Percentiles rank a stretch among this genome's conserved stretches.
Conservation (phyloP, 2,888 invertebrate genomes). For the Blastobasis lacticolella region DNA sequence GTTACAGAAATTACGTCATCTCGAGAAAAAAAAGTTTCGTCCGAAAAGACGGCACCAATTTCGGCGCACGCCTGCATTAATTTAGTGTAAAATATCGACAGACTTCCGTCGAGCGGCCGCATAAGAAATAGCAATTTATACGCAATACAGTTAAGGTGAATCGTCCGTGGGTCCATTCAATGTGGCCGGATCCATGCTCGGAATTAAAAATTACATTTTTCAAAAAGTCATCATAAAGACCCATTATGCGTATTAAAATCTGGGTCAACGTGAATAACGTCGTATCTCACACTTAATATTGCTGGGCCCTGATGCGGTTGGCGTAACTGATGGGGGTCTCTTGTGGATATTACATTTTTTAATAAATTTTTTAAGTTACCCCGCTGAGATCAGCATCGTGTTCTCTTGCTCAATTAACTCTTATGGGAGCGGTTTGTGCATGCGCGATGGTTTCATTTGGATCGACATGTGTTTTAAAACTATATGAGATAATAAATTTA, state of each 20-base stretch:
- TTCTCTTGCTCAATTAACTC: slow-evolving; percentile 69
- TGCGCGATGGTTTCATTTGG: slow-evolving; percentile 58
- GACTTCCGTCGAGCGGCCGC: slow-evolving; percentile 46
- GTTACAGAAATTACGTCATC: not conserved
- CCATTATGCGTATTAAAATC: slow-evolving; percentile 55
- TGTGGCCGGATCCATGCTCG: slow-evolving; percentile 36
- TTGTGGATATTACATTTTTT: slow-evolving; percentile 42
- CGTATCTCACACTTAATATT: slow-evolving; percentile 70
- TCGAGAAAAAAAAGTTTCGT: slow-evolving; percentile 41
- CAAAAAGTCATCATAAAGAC: slow-evolving; percentile 72
- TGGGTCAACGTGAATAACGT: slow-evolving; percentile 63
- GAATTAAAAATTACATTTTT: slow-evolving; percentile 71
- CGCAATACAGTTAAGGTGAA: slow-evolving; percentile 62
- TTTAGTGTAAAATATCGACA: slow-evolving; percentile 64
- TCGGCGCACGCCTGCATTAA: slow-evolving; percentile 51
- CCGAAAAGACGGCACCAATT: slow-evolving; percentile 42
- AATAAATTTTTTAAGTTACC: slow-evolving; percentile 66
- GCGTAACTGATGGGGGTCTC: slow-evolving; percentile 65
- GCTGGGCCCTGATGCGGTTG: slow-evolving; percentile 54
- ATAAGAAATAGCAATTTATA: slow-evolving; percentile 69
- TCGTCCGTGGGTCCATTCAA: slow-evolving; percentile 50
- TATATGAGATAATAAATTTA: no score
- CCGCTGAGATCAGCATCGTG: slow-evolving; percentile 54
- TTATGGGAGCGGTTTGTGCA: slow-evolving; percentile 67
- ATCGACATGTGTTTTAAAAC: no score